phyloP scores from a whole-genome alignment of 2,113 vertebrate genomes.

The Hippocampus guttulatus region DNA sequence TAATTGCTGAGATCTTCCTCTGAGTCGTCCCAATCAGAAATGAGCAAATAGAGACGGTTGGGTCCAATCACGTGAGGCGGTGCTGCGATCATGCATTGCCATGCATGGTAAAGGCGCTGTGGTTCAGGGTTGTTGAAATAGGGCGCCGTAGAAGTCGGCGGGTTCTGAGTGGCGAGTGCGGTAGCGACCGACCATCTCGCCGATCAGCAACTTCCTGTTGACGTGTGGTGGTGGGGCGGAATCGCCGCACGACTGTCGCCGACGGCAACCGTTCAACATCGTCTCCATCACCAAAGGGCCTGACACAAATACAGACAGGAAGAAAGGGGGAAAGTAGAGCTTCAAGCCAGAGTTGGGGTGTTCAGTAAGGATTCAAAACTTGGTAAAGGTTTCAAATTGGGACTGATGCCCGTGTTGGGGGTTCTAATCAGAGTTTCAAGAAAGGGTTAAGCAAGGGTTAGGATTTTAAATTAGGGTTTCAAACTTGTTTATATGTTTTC shows the following conservation, averaged over 20 bases:
- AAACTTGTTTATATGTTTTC: too few relatives aligned
- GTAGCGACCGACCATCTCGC: conserved; percentile 33
- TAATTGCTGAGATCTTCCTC: background rate
- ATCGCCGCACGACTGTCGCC: conserved; percentile 32
- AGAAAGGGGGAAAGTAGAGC: background rate
- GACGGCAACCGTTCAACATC: conserved; percentile 28
- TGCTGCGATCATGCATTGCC: background rate
- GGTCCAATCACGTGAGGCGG: background rate
- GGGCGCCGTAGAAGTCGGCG: conserved; percentile 24
- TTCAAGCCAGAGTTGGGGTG: too few relatives aligned
- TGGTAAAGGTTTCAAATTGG: too few relatives aligned
- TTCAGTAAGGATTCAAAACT: too few relatives aligned
- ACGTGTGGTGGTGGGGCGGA: conserved; percentile 25
- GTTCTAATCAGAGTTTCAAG: too few relatives aligned
- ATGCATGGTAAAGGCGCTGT: background rate
- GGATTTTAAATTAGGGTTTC: too few relatives aligned
- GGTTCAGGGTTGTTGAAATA: conserved; percentile 32
- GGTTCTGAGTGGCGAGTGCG: conserved; percentile 19
- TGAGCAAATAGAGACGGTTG: background rate
- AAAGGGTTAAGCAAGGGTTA: too few relatives aligned
- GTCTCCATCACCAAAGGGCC: conserved; percentile 35
- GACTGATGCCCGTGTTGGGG: too few relatives aligned
- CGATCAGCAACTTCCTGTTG: conserved; percentile 39
- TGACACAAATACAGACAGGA: conserved; percentile 12
- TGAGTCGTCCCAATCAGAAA: too few relatives aligned